These are phyloP conservation scores for Rhynchophorus ferrugineus DNA, from an alignment of 1,140 invertebrate species.

Conservation along the genomic window DNA sequence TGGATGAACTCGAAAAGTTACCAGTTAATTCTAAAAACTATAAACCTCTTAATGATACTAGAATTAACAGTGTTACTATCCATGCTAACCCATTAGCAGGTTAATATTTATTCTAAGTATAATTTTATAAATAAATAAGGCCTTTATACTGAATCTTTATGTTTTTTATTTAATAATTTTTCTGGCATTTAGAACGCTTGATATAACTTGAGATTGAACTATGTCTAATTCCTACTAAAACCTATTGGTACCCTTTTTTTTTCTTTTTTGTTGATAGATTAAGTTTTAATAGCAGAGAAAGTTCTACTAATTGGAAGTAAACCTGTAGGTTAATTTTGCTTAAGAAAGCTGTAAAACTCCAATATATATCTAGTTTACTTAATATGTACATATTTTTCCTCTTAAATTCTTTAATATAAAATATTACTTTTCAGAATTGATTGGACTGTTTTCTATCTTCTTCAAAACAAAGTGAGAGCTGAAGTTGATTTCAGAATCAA, in stretches of 20 bases:
- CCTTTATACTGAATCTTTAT: background rate
- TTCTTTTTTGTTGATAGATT: no score
- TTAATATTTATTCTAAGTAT: conserved; percentile 36
- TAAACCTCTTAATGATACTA: conserved; percentile 74
- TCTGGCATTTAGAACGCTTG: background rate
- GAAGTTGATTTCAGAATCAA: background rate
- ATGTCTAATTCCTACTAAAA: background rate
- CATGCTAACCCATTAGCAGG: conserved; percentile 93
- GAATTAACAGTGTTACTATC: conserved; percentile 83
- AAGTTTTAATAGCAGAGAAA: no score
- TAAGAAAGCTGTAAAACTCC: background rate
- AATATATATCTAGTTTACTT: background rate
- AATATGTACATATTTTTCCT: background rate
- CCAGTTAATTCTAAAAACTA: conserved; percentile 91
- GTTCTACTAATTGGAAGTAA: background rate
- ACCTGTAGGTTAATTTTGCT: background rate
- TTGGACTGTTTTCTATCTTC: no score
- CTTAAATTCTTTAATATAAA: background rate
- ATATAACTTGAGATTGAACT: background rate
- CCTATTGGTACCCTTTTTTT: background rate
- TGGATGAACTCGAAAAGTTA: conserved; percentile 94
- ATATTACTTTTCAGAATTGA: no score
- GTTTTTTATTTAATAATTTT: background rate
- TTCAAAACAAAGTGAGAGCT: no score
- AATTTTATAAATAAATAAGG: background rate